Conservation (phyloP, 2,113 vertebrate genomes). For the Calidris pugnax region DNA sequence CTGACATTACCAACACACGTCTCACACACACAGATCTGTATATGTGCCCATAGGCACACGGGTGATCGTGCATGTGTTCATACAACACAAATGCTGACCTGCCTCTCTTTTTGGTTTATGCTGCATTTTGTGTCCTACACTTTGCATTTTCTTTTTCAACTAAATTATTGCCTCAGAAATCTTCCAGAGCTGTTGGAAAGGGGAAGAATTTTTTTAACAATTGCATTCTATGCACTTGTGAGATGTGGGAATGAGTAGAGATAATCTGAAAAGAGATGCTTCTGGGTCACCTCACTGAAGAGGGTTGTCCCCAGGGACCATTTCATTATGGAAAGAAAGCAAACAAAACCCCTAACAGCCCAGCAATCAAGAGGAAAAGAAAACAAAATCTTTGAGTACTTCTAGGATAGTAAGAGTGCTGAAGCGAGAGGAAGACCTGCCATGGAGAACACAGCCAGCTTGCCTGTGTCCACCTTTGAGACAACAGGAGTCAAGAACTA, state of each 20-base stretch:
- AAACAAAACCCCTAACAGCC: neutral
- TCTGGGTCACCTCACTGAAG: accelerated
- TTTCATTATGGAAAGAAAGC: neutral
- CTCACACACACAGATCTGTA: accelerated
- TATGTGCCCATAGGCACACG: accelerated
- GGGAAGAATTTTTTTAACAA: neutral
- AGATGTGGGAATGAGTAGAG: neutral
- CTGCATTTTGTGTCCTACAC: neutral
- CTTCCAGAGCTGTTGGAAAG: neutral
- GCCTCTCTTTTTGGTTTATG: neutral
- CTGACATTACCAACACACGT: neutral
- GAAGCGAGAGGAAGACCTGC: neutral
- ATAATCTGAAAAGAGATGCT: neutral
- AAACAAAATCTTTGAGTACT: neutral
- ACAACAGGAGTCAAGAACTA: neutral
- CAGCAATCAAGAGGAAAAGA: neutral
- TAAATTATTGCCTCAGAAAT: neutral
- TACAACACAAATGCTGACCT: neutral
- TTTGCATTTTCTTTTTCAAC: neutral
- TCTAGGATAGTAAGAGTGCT: neutral
- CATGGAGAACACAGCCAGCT: neutral
- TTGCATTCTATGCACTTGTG: neutral
- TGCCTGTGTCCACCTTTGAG: neutral
- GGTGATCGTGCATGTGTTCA: accelerated
- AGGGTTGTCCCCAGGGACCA: neutral